Evolutionary conservation across 2,113 vertebrate genomes (phyloP).

Genomic region (Zosterops borbonicus): DNA sequence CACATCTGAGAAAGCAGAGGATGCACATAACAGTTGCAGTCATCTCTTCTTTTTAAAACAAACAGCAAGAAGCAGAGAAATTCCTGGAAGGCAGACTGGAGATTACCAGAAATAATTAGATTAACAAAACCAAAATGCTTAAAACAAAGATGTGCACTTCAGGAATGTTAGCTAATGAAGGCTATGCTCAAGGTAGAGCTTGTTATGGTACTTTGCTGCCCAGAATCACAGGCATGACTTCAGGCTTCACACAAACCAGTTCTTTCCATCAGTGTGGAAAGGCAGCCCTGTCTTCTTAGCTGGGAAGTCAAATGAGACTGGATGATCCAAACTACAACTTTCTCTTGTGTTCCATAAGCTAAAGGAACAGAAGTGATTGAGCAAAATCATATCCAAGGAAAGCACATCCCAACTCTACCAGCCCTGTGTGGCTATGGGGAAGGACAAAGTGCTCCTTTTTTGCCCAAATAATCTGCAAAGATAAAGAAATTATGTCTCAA

Average conservation of each 20-base stretch:
- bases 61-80: background rate
- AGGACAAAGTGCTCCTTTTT: background rate
- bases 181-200: background rate
- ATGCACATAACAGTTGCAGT: background rate
- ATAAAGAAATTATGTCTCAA: background rate
- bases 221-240: background rate
- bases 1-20: background rate
- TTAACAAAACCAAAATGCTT: background rate
- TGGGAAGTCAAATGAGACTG: background rate
- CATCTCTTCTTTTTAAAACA: background rate
- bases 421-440: background rate
- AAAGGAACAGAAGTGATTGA: background rate
- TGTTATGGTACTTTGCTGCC: fast-evolving
- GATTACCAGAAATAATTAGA: background rate
- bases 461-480: background rate
- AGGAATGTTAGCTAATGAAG: background rate
- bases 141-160: background rate
- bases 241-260: background rate
- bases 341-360: background rate
- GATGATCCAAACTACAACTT: background rate
- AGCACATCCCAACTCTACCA: background rate
- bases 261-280: background rate
- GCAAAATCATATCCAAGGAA: background rate
- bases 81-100: background rate
- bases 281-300: background rate